A percentile compares a stretch with the other conserved stretches of the same genome.
phyloP scores from a whole-genome alignment of 2,797 vertebrate species.

The Fundulus diaphanus region DNA sequence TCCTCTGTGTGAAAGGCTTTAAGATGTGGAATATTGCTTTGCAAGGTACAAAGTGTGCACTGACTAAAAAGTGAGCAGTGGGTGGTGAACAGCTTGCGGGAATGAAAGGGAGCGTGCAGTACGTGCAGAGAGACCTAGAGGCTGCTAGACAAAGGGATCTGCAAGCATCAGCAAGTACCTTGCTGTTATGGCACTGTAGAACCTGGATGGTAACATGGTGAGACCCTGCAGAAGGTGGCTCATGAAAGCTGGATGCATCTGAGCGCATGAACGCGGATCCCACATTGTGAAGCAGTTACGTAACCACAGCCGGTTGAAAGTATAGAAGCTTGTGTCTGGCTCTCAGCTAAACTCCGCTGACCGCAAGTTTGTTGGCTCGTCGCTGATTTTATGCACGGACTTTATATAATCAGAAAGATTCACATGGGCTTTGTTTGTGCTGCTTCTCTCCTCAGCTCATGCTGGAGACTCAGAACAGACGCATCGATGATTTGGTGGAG shows the following conservation, averaged over 20 bases:
- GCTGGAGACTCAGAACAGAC: constrained; percentile 87
- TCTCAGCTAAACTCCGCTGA: too few species aligned
- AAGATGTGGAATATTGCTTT: background rate
- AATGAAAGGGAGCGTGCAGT: constrained; percentile 43
- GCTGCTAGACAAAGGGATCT: constrained; percentile 51
- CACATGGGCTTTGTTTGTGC: background rate
- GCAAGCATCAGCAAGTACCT: constrained; percentile 15
- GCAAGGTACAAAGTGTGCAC: background rate
- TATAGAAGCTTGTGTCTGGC: constrained; percentile 7
- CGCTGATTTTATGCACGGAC: constrained; percentile 21
- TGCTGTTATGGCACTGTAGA: constrained; percentile 28
- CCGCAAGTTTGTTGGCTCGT: too few species aligned
- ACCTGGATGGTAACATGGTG: background rate
- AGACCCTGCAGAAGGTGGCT: background rate
- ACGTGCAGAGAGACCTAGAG: constrained; percentile 48
- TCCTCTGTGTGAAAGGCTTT: background rate
- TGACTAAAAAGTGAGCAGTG: constrained; percentile 15
- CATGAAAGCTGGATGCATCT: constrained; percentile 3
- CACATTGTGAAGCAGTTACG: constrained; percentile 39
- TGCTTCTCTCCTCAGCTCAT: constrained; percentile 77
- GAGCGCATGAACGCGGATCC: constrained; percentile 34
- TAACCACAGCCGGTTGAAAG: constrained; percentile 39
- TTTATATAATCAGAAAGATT: background rate
- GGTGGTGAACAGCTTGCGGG: constrained; percentile 21
- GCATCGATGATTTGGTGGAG: constrained; percentile 90